phyloP scores from a whole-genome alignment of 2,113 vertebrate genomes.

The Bos javanicus region DNA sequence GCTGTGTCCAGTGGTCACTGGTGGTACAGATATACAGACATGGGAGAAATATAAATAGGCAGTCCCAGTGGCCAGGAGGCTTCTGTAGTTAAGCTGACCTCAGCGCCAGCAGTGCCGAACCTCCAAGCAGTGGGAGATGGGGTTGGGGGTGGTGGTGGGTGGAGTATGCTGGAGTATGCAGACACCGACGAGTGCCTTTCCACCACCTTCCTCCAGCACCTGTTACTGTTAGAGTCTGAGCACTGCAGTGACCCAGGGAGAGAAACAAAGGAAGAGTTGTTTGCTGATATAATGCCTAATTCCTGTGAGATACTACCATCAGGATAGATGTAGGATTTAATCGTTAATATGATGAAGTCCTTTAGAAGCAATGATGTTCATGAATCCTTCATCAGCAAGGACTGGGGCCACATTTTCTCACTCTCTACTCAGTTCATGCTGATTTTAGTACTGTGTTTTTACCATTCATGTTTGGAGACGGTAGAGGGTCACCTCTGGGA shows the following conservation, averaged over 20 bases:
- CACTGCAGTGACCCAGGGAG: neutral
- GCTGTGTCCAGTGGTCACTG: neutral
- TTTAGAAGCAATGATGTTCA: neutral
- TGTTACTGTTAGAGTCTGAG: neutral
- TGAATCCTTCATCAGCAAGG: neutral
- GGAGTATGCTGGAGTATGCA: neutral
- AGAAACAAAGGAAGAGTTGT: neutral
- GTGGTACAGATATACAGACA: neutral
- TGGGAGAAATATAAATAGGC: neutral
- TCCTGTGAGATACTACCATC: neutral
- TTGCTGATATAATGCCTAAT: neutral
- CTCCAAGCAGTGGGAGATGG: neutral
- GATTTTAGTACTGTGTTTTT: neutral
- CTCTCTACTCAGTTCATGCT: neutral
- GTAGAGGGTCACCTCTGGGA: neutral
- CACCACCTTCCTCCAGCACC: neutral
- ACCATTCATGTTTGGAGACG: neutral
- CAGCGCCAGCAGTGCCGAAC: neutral
- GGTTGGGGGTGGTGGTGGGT: neutral
- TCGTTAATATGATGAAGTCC: neutral
- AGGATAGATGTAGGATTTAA: neutral
- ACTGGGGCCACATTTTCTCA: neutral
- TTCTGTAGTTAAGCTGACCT: neutral
- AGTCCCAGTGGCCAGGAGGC: neutral
- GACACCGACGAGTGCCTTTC: fast-evolving